phyloP scores from a whole-genome alignment of 1,140 invertebrate species.

The Meloidogyne floridensis region DNA sequence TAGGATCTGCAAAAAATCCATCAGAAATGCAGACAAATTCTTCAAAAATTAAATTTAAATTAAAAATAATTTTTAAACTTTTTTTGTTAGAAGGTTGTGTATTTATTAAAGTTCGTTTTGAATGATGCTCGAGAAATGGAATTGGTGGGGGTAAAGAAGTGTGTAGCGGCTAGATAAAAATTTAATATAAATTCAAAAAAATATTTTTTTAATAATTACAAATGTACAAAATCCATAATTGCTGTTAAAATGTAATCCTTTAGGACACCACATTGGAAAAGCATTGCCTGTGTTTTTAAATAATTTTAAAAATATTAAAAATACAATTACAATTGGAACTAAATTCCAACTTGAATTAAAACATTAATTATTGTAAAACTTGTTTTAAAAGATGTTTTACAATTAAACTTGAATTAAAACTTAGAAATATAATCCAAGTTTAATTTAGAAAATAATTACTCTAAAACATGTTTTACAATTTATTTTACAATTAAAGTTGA shows the following conservation, averaged over 20 bases:
- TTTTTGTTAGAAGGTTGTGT: background rate
- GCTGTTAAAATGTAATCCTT: conserved; percentile 38
- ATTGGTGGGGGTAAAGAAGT: background rate
- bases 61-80: background rate
- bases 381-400: too few relatives aligned
- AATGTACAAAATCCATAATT: conserved; percentile 48
- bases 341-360: too few relatives aligned
- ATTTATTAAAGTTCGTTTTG: conserved; percentile 2
- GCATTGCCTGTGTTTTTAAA: conserved; percentile 21
- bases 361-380: too few relatives aligned
- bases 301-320: background rate
- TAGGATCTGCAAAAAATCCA: conserved; percentile 50
- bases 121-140: background rate
- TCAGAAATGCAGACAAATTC: conserved; percentile 47
- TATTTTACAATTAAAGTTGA: too few relatives aligned
- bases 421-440: too few relatives aligned
- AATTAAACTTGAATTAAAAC: too few relatives aligned
- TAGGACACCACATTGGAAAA: conserved; percentile 37
- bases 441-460: too few relatives aligned
- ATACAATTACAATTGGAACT: too few relatives aligned
- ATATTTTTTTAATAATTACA: conserved; percentile 21
- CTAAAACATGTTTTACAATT: too few relatives aligned
- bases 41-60: conserved; percentile 14
- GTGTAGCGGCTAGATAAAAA: background rate
- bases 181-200: background rate